These are phyloP conservation scores for Hemibagrus wyckioides DNA, from an alignment of 2,113 vertebrate genomes.

Conservation along the genomic window DNA sequence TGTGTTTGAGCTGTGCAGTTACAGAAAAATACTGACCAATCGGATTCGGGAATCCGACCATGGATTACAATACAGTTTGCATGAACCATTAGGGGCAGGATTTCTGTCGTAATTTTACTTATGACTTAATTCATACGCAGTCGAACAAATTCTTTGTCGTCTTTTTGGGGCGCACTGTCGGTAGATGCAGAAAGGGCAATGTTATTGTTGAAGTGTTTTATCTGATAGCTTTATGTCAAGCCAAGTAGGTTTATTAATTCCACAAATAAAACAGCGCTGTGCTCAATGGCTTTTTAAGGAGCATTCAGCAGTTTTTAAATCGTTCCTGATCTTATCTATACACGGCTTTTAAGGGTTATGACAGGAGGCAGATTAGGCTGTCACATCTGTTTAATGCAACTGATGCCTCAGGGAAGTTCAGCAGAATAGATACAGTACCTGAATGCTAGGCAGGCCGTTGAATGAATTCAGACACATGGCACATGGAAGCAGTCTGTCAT, in stretches of 20 bases:
- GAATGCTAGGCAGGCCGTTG: neutral
- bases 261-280: neutral
- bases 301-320: neutral
- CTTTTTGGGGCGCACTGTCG: neutral
- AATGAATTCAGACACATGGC: slow-evolving; percentile 7
- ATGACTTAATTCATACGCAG: neutral
- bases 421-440: neutral
- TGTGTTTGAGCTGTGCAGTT: neutral
- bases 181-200: neutral
- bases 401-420: neutral
- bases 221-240: neutral
- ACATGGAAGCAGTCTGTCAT: neutral
- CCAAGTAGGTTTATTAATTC: neutral
- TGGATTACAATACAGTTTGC: no score
- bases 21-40: neutral
- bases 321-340: neutral
- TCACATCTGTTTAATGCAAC: slow-evolving; percentile 3
- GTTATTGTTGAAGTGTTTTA: neutral
- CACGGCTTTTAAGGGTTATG: neutral
- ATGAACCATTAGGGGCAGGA: neutral
- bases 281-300: neutral
- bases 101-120: neutral
- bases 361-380: neutral
- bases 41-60: neutral
- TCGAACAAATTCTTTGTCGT: neutral